Base-by-base conservation (phyloP, 2,113 vertebrate species). In the Lycaon pictus region DNA sequence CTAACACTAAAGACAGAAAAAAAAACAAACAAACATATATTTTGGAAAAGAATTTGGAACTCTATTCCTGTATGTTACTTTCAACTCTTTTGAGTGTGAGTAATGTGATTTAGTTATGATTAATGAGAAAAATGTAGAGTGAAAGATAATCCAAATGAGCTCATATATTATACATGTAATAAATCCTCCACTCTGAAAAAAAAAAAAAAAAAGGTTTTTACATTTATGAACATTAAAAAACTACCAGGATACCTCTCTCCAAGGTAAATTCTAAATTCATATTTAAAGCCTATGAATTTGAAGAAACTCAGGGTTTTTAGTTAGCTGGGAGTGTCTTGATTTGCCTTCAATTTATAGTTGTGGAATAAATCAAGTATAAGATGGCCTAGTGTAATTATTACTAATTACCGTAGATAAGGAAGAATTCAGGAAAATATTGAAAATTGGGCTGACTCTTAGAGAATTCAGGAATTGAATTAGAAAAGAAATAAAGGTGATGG, bases 51-150 rank as follows among this genome's bases (percentile, higher is more conserved):
- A 72, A 79, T 82, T 92, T 93, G 62, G n/a, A 87, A 55, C 20
- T 53, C 19, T 72, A 29, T 79, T 15, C 1, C 15, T 74, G 2
- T 35, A 48, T 3, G 2, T 69, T 79, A 74, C 51, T n/a, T 81
- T 94, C 51, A 37, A 2, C 83, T 8, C 72, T 88, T 91, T 63
- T 79, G 25, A 37, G 22, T 63, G 19, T 83, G 25, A 37, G 17
- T 43, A 81, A 88, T 92, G 5, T 72, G 32, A 88, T 43, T 20
- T 22, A 86, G 7, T 55, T 97, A 37, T 86, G 51, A 90, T 20
- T 80, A 62, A 93, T 74, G 85, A 69, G 37, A 94, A 96, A 74
- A 89, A 87, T 60, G 58, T 90, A 88, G 69, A 91, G 55, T 79
- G 43, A 83, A 95, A 87, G 6, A 58, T 79, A 90, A 77, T 69